These are phyloP conservation scores for Brachystomella parvula DNA, from an alignment of 1,140 invertebrate genomes.

Conservation along the genomic window DNA sequence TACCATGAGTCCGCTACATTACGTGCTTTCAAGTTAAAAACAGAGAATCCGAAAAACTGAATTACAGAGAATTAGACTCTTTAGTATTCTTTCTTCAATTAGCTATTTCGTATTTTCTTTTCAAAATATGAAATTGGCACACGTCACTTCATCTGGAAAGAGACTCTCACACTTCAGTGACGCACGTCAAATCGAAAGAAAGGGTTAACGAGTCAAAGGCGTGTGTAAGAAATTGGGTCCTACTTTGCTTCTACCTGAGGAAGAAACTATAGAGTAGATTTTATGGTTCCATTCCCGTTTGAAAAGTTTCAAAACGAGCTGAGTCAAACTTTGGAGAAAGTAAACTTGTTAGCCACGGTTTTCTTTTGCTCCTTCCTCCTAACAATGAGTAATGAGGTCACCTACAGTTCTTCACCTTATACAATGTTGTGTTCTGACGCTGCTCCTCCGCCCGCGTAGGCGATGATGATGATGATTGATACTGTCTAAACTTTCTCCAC, in stretches of 20 bases:
- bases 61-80: no score
- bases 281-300: no score
- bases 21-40: no score
- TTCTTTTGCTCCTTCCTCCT: not conserved
- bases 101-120: not conserved
- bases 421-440: no score
- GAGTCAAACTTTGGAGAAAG: not conserved
- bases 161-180: not conserved
- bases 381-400: slow-evolving; percentile 7
- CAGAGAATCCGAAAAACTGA: not conserved
- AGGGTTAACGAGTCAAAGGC: not conserved
- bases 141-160: not conserved
- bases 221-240: not conserved
- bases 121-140: not conserved
- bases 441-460: no score
- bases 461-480: no score
- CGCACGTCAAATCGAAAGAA: not conserved
- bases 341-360: slow-evolving; percentile 9
- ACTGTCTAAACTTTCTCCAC: no score
- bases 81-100: no score
- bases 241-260: not conserved
- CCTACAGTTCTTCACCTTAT: not conserved
- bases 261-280: not conserved
- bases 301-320: not conserved
- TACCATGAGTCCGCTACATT: no score